Evolutionary conservation across 2,888 invertebrate species (phyloP).

Genomic region (Drosophila fungiperda): DNA sequence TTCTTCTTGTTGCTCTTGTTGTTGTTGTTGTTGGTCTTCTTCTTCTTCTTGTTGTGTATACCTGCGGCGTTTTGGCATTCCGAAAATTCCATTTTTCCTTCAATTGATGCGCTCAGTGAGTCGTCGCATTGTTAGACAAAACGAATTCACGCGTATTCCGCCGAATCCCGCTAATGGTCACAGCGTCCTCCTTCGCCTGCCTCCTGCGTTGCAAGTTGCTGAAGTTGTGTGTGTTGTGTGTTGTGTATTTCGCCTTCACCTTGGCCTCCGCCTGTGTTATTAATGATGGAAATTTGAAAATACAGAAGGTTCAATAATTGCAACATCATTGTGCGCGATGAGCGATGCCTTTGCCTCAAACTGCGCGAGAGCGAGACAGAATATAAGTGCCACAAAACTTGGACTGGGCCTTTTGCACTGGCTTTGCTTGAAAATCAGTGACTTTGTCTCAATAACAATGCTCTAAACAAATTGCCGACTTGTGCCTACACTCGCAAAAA

Average conservation of each 20-base stretch:
- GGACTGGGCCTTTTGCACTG: slow-evolving; percentile 17
- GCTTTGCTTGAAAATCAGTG: slow-evolving; percentile 51
- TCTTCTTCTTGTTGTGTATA: slow-evolving; percentile 49
- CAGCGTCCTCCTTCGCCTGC: slow-evolving; percentile 62
- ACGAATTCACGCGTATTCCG: slow-evolving; percentile 84
- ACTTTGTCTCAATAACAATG: slow-evolving; percentile 72
- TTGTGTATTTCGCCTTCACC: slow-evolving; percentile 66
- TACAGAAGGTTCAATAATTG: slow-evolving; percentile 85
- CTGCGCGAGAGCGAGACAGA: neutral
- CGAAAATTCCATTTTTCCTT: slow-evolving; percentile 77
- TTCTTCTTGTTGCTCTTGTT: slow-evolving; percentile 58
- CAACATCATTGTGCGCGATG: slow-evolving; percentile 83
- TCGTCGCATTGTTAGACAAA: slow-evolving; percentile 79
- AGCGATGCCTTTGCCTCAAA: slow-evolving; percentile 50
- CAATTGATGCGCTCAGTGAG: slow-evolving; percentile 79
- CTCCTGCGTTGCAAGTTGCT: slow-evolving; percentile 26
- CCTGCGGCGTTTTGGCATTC: slow-evolving; percentile 82
- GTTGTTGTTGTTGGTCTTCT: slow-evolving; percentile 53
- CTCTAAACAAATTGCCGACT: slow-evolving; percentile 66
- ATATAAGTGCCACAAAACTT: neutral
- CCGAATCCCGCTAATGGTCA: slow-evolving; percentile 84
- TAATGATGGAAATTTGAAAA: slow-evolving; percentile 85
- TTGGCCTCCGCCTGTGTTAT: slow-evolving; percentile 85
- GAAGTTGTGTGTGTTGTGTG: slow-evolving; percentile 4
- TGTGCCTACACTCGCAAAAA: slow-evolving; percentile 4